phyloP scores from a whole-genome alignment of 2,888 invertebrate species.

The Sturmia bella region DNA sequence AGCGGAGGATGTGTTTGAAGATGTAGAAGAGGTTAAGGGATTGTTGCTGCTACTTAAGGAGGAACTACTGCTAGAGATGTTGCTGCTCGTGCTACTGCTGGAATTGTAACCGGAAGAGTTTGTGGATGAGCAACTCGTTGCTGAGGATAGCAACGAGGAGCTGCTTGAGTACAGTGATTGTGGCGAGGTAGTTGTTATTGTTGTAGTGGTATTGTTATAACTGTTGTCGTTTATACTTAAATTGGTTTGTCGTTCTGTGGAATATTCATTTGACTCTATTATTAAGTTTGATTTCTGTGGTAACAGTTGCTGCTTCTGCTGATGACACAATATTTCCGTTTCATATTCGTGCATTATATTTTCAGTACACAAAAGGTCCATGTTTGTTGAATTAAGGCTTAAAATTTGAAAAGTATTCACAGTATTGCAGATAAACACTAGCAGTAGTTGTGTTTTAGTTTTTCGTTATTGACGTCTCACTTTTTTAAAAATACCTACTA shows the following conservation, averaged over 20 bases:
- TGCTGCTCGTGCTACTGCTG: constrained; percentile 67
- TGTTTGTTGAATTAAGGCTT: constrained; percentile 72
- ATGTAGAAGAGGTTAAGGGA: constrained; percentile 39
- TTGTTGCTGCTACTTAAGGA: constrained; percentile 52
- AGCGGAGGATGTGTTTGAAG: constrained; percentile 25
- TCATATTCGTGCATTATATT: constrained; percentile 82
- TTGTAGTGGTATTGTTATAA: constrained; percentile 28
- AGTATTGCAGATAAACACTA: background rate
- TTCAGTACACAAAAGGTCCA: constrained; percentile 85
- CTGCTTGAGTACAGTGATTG: constrained; percentile 65
- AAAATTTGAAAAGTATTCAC: constrained; percentile 4
- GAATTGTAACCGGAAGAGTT: constrained; percentile 72
- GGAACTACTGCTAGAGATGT: constrained; percentile 51
- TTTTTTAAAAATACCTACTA: background rate
- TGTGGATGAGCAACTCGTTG: constrained; percentile 68
- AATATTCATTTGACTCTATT: constrained; percentile 38
- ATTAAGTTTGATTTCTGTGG: constrained; percentile 33
- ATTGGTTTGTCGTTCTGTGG: constrained; percentile 37
- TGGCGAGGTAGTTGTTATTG: constrained; percentile 58
- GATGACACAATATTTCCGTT: constrained; percentile 71
- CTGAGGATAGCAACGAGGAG: constrained; percentile 63
- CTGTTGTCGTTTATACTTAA: constrained; percentile 31
- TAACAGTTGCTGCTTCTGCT: constrained; percentile 54
- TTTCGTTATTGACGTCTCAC: too few relatives aligned
- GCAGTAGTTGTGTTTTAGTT: background rate